Conservation (phyloP, 2,113 vertebrate genomes). For the Tragelaphus scriptus region DNA sequence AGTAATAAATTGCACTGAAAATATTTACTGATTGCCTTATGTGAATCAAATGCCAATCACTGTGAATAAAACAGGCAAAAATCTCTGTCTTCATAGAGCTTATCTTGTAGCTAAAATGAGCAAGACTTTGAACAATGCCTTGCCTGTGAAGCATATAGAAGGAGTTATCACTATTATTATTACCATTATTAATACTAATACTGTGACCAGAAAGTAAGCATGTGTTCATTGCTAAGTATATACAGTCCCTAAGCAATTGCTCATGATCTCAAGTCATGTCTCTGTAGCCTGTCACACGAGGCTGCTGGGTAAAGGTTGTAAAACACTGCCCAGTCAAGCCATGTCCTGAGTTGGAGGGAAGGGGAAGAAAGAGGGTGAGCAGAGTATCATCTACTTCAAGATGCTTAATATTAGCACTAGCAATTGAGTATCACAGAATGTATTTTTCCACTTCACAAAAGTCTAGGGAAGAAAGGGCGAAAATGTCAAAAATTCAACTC, state of each 20-base stretch:
- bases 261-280: not conserved
- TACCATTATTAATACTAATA: not conserved
- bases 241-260: not conserved
- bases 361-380: rapidly evolving
- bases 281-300: not conserved
- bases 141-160: not conserved
- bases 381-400: not conserved
- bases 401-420: not conserved
- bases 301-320: not conserved
- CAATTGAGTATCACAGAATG: not conserved
- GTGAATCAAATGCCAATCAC: not conserved
- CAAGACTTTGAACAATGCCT: not conserved
- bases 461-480: not conserved
- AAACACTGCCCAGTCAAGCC: no score
- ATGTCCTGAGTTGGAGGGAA: not conserved
- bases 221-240: not conserved
- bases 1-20: not conserved
- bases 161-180: not conserved
- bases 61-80: not conserved
- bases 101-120: not conserved
- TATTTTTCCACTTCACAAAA: not conserved
- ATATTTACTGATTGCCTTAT: not conserved
- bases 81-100: not conserved
- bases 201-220: not conserved
- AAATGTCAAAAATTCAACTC: not conserved